phyloP scores from a whole-genome alignment of 2,888 invertebrate species.

The Rhodophaea formosa region DNA sequence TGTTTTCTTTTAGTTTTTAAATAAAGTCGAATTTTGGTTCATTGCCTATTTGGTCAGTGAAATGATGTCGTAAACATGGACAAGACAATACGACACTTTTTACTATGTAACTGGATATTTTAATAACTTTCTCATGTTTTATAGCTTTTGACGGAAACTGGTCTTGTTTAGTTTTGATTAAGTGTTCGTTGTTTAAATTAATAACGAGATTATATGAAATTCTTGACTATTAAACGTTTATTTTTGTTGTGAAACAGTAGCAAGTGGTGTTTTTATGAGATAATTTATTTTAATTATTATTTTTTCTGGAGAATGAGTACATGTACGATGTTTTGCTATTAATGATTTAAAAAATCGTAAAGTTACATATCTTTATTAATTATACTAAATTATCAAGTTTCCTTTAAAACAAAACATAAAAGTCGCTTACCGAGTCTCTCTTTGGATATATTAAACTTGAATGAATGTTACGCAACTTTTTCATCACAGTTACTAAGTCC shows the following conservation, averaged over 20 bases:
- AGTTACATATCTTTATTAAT: too few relatives aligned
- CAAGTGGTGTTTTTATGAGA: not conserved
- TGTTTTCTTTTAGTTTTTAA: not conserved
- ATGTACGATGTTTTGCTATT: too few relatives aligned
- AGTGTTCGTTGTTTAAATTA: slow-evolving; percentile 25
- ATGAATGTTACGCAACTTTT: too few relatives aligned
- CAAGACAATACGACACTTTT: slow-evolving; percentile 20
- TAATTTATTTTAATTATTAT: not conserved
- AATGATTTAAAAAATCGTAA: too few relatives aligned
- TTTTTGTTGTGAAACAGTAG: not conserved
- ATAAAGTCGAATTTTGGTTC: not conserved
- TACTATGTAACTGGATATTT: slow-evolving; percentile 31
- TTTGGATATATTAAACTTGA: too few relatives aligned
- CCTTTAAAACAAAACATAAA: too few relatives aligned
- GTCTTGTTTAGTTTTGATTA: slow-evolving; percentile 31
- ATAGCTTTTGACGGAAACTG: slow-evolving; percentile 29
- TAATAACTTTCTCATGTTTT: slow-evolving; percentile 37
- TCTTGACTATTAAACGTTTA: not conserved
- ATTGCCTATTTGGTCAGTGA: not conserved
- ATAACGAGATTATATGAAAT: not conserved
- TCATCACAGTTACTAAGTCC: too few relatives aligned
- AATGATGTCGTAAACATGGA: slow-evolving; percentile 5
- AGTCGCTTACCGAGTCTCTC: too few relatives aligned
- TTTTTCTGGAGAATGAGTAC: not conserved
- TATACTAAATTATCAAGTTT: too few relatives aligned